phyloP scores from a whole-genome alignment of 2,888 invertebrate genomes.

The Agriotes lineatus region DNA sequence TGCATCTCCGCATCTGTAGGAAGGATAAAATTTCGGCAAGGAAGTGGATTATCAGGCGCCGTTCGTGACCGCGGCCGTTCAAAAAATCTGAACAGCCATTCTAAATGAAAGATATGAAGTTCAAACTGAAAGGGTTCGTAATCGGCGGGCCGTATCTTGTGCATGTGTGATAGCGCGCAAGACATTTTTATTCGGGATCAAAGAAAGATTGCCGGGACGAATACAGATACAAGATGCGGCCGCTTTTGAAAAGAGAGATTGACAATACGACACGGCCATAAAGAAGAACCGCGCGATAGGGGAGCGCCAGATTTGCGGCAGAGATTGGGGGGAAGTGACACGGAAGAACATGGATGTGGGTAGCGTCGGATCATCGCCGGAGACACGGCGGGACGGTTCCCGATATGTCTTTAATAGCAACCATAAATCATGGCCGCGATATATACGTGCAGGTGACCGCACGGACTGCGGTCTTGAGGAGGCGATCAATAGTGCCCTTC shows the following conservation, averaged over 20 bases:
- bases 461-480: slow-evolving; percentile 54
- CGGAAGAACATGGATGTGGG: slow-evolving; percentile 34
- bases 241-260: slow-evolving; percentile 43
- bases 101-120: slow-evolving; percentile 11
- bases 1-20: too few species aligned
- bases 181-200: slow-evolving; percentile 38
- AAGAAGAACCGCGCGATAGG: slow-evolving; percentile 42
- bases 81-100: too few species aligned
- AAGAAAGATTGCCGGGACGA: slow-evolving; percentile 39
- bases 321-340: slow-evolving; percentile 33
- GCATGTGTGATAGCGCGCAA: slow-evolving; percentile 22
- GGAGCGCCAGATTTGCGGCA: slow-evolving; percentile 34
- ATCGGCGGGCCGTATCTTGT: slow-evolving; percentile 21
- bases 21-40: too few species aligned
- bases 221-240: slow-evolving; percentile 40
- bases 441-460: slow-evolving; percentile 58
- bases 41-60: too few species aligned
- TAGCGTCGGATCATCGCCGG: slow-evolving; percentile 31
- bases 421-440: slow-evolving; percentile 58
- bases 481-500: slow-evolving; percentile 54
- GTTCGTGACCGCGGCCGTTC: too few species aligned
- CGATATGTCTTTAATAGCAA: slow-evolving; percentile 57
- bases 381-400: slow-evolving; percentile 44
- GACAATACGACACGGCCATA: slow-evolving; percentile 41
- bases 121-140: slow-evolving; percentile 31